These are phyloP conservation scores for Drosophila tanythrix DNA, from an alignment of 2,888 invertebrate genomes.

Conservation along the genomic window DNA sequence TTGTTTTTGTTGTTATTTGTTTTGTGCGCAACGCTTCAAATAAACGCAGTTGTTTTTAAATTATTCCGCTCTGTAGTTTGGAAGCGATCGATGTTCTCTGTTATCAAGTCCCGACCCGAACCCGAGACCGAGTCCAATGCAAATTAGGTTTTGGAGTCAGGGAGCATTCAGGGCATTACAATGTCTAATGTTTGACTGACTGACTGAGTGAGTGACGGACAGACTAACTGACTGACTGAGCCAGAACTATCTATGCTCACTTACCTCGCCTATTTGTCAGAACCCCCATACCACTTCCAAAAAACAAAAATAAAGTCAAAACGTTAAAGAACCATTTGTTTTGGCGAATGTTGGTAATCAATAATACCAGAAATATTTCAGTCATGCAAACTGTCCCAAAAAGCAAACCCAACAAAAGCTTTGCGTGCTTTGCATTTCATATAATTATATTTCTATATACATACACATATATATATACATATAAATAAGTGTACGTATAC, in stretches of 20 bases:
- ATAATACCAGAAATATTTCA: slow-evolving; percentile 71
- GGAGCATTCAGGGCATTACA: slow-evolving; percentile 53
- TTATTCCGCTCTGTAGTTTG: slow-evolving; percentile 64
- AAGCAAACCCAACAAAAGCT: slow-evolving; percentile 43
- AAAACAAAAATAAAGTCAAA: slow-evolving; percentile 8
- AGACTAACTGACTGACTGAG: slow-evolving; percentile 14
- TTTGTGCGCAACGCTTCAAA: slow-evolving; percentile 48
- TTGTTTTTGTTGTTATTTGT: slow-evolving; percentile 11
- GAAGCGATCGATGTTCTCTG: slow-evolving; percentile 58
- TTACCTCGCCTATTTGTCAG: slow-evolving; percentile 60
- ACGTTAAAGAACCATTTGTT: slow-evolving; percentile 63
- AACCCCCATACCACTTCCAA: not conserved
- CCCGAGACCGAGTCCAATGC: slow-evolving; percentile 48
- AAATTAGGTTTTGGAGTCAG: slow-evolving; percentile 53
- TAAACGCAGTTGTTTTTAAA: slow-evolving; percentile 59
- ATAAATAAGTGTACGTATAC: slow-evolving; percentile 35
- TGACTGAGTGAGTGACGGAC: slow-evolving; percentile 22
- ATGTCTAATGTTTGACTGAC: slow-evolving; percentile 68
- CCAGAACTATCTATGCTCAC: slow-evolving; percentile 40
- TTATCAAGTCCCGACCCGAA: slow-evolving; percentile 66
- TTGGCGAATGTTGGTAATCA: slow-evolving; percentile 66
- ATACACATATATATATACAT: slow-evolving; percentile 7
- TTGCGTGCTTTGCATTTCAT: slow-evolving; percentile 72
- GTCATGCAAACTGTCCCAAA: slow-evolving; percentile 67
- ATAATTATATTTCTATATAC: slow-evolving; percentile 17